Evolutionary conservation across 1,140 invertebrate species (phyloP), one percentile per base, ranked within the genome.

Genomic region (Coelopa frigida): DNA sequence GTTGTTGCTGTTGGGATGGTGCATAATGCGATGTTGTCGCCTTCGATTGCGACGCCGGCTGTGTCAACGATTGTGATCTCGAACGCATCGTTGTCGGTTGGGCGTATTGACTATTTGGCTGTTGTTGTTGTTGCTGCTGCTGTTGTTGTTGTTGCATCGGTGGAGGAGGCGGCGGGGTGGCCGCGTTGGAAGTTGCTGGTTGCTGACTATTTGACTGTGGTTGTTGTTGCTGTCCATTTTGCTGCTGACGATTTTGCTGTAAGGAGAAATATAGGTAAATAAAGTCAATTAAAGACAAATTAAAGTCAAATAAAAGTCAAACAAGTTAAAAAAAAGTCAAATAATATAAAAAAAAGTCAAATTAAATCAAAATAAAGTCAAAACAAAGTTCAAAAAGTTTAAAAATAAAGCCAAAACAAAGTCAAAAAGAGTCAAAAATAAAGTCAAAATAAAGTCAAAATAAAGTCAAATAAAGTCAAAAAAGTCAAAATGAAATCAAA

Each of bases 101-200:
- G 14, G 55, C 55, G 56, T 55, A 57, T 44, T 55, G 54, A 54
- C 56, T 56, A 37, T 27, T 45, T 38, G 32, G 35, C 12, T 43
- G 40, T 85, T 84, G 47, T 78, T 85, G 57, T 82, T 77, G 68
- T 79, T 87, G 70, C 88, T 89, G 71, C 27, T 45, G 33, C 17
- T 38, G 36, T 47, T 10, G 20, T 39, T 15, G 18, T 37, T 39
- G 37, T 21, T 10, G 10, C 12, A 10, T 86, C 57, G 89, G 85
- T 0, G 87, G 87, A 43, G 89, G 87, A 8, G 83, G 84, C 6
- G 85, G 85, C 1, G 76, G 73, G 6, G 26, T 42, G 5, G 20
- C 54, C 46, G 72, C 68, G 17, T 38, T 47, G 2, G 35, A 7
- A 47, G 64, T 60, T 57, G 68, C 65, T 15, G 79, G 73, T 6